A percentile compares a stretch with the other conserved stretches of the same genome.
These are phyloP conservation scores for Drosophila parabipectinata DNA, from an alignment of 1,140 invertebrate species.

Conservation along the genomic window DNA sequence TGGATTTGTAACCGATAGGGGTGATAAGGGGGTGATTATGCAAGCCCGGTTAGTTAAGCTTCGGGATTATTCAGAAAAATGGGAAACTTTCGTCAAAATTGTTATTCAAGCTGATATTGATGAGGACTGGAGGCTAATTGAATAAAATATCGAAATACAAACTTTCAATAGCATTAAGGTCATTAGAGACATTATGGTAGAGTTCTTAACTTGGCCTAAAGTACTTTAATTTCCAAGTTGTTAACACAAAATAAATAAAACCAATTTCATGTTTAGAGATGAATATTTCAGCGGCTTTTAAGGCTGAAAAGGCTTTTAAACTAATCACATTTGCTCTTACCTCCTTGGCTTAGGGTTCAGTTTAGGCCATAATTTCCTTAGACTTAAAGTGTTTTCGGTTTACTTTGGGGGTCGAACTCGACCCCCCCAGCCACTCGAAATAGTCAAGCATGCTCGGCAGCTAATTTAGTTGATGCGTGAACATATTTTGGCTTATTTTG, in stretches of 20 bases:
- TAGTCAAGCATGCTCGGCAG: slow-evolving; percentile 19
- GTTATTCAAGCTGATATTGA: slow-evolving; percentile 3
- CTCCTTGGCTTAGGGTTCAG: not conserved
- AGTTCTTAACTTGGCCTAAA: not conserved
- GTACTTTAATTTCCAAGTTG: not conserved
- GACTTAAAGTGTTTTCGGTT: not conserved
- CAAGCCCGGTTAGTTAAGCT: slow-evolving; percentile 16
- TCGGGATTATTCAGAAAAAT: slow-evolving; percentile 17
- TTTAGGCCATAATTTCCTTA: not conserved
- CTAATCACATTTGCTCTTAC: slow-evolving; percentile 4
- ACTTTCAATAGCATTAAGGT: not conserved
- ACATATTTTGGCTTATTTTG: slow-evolving; percentile 63
- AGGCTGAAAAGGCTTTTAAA: not conserved
- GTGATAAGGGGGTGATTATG: slow-evolving; percentile 11
- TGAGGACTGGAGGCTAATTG: slow-evolving; percentile 14
- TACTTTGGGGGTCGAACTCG: not conserved
- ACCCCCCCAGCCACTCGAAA: not conserved
- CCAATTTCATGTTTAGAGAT: not conserved
- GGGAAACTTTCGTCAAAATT: slow-evolving; percentile 6
- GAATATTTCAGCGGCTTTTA: not conserved
- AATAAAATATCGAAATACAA: slow-evolving; percentile 5
- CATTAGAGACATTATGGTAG: not conserved
- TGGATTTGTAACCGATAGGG: slow-evolving; percentile 44
- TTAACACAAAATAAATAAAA: not conserved
- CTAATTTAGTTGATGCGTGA: slow-evolving; percentile 77